phyloP scores from a whole-genome alignment of 2,113 vertebrate species.

The Addax nasomaculatus region DNA sequence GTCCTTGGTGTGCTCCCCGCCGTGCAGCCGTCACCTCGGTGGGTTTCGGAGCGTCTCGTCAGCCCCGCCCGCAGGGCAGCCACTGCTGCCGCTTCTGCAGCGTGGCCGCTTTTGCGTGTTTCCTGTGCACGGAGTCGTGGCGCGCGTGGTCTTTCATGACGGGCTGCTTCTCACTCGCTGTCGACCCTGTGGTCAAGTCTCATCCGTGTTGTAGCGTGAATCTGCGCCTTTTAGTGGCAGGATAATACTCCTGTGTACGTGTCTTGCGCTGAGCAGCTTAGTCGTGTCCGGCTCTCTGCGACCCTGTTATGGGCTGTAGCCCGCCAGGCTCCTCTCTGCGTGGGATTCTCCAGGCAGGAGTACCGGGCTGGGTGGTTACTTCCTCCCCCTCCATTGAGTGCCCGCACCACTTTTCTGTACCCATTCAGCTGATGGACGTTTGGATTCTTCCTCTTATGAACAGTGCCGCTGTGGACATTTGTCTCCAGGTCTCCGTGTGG shows the following conservation, averaged over 20 bases:
- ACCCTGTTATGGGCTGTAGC: fast-evolving
- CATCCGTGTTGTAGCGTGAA: not conserved
- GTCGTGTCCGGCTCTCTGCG: not conserved
- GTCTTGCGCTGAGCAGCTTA: fast-evolving
- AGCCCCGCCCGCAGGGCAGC: fast-evolving
- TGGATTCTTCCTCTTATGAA: fast-evolving
- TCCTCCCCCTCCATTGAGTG: fast-evolving
- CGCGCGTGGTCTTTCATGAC: fast-evolving
- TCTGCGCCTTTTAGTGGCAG: no score
- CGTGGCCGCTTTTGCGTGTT: fast-evolving
- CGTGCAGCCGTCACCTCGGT: fast-evolving
- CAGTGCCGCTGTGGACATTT: not conserved
- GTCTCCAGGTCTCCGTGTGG: not conserved
- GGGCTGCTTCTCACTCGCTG: fast-evolving
- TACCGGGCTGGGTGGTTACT: fast-evolving
- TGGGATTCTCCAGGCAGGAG: fast-evolving
- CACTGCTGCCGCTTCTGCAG: no score
- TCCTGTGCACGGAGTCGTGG: fast-evolving
- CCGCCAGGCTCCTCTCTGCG: not conserved
- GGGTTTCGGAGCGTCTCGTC: no score
- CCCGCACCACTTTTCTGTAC: fast-evolving
- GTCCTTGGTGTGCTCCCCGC: no score
- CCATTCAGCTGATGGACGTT: fast-evolving
- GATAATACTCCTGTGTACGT: fast-evolving
- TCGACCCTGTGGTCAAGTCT: not conserved